Percentiles rank a stretch among this genome's conserved stretches.
phyloP scores from a whole-genome alignment of 2,888 invertebrate genomes.

The Pachycephus smyrnensis region DNA sequence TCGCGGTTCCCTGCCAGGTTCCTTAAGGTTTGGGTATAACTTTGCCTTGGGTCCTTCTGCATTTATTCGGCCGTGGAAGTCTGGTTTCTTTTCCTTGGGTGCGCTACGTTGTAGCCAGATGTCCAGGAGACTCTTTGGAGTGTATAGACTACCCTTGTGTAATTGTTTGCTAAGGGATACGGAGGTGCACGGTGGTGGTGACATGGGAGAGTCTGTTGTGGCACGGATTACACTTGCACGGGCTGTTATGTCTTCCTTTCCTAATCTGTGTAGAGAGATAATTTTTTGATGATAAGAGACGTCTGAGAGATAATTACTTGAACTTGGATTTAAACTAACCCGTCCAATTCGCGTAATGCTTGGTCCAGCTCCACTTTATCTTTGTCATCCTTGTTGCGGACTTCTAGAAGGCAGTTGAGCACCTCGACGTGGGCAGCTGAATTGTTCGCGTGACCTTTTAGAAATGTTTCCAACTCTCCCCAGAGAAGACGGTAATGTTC shows the following conservation, averaged over 20 bases:
- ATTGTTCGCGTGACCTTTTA: conserved; percentile 74
- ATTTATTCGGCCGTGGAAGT: conserved; percentile 72
- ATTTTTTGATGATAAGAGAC: not conserved
- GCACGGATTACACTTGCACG: conserved; percentile 75
- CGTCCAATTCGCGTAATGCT: conserved; percentile 71
- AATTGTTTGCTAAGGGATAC: conserved; percentile 55
- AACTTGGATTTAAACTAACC: conserved; percentile 59
- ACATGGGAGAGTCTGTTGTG: conserved; percentile 88
- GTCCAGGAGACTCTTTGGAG: conserved; percentile 72
- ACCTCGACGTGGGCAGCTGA: conserved; percentile 84
- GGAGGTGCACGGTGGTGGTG: conserved; percentile 74
- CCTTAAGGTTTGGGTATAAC: conserved; percentile 79
- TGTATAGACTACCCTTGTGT: conserved; percentile 58
- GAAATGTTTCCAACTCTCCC: conserved; percentile 86
- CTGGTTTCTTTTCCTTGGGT: conserved; percentile 70
- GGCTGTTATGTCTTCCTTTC: conserved; percentile 63
- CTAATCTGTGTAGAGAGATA: conserved; percentile 42
- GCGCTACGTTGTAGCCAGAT: conserved; percentile 74
- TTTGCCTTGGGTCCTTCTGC: conserved; percentile 74
- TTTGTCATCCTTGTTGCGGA: conserved; percentile 71
- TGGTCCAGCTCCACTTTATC: conserved; percentile 75
- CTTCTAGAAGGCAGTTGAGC: conserved; percentile 83
- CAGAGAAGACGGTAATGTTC: conserved; percentile 94
- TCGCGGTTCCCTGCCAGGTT: conserved; percentile 65
- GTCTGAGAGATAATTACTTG: not conserved